These are phyloP conservation scores for Microcebus griseorufus DNA, from an alignment of 2,113 vertebrate genomes.

Conservation along the genomic window DNA sequence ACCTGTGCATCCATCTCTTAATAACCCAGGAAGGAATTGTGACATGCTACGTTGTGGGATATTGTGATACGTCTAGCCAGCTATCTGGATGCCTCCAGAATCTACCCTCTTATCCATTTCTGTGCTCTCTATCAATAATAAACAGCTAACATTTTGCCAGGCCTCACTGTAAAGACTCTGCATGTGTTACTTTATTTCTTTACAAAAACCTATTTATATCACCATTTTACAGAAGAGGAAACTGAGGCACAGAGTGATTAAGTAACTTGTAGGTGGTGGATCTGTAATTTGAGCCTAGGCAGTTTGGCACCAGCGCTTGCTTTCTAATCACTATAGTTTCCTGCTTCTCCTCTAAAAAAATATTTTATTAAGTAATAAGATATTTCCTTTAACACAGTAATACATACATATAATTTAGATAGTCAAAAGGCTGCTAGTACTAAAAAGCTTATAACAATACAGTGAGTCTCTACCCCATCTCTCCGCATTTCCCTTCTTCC, in stretches of 20 bases:
- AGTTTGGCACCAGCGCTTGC: neutral
- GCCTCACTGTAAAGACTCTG: neutral
- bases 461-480: neutral
- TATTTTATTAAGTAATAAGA: slow-evolving; percentile 3
- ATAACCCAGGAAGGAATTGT: neutral
- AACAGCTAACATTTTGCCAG: neutral
- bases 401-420: neutral
- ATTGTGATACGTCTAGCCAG: no score
- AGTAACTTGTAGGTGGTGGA: neutral
- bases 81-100: neutral
- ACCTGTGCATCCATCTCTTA: neutral
- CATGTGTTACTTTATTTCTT: neutral
- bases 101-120: neutral
- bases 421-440: neutral
- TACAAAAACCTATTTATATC: neutral
- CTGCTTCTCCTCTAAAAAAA: neutral
- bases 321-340: neutral
- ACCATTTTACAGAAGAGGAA: neutral
- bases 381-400: slow-evolving; percentile 4
- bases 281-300: neutral
- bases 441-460: neutral
- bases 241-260: neutral
- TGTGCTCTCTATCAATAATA: neutral
- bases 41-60: neutral
- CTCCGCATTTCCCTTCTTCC: neutral